Conservation (phyloP, 2,888 invertebrate genomes). For the Sipha maydis region DNA sequence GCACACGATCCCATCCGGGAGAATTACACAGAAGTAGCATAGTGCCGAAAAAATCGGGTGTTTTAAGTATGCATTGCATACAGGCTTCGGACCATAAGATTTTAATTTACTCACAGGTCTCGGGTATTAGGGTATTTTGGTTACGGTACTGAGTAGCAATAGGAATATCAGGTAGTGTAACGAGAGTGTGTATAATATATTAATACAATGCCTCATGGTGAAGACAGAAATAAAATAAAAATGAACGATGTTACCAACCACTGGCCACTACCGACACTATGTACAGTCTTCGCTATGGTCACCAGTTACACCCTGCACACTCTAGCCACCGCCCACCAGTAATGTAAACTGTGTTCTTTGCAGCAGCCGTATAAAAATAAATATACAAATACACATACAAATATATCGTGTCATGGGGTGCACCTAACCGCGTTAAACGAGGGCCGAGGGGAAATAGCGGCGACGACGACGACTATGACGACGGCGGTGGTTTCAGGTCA, state of each 20-base stretch:
- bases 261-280: neutral
- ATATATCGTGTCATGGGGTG: neutral
- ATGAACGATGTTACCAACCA: conserved; percentile 22
- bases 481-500: conserved; percentile 46
- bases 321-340: neutral
- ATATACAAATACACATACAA: neutral
- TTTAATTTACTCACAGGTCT: too few relatives aligned
- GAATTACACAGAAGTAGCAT: too few relatives aligned
- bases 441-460: neutral
- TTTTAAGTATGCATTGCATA: too few relatives aligned
- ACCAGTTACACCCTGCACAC: neutral
- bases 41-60: too few relatives aligned
- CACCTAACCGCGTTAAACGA: neutral
- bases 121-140: too few relatives aligned
- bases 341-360: too few relatives aligned
- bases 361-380: too few relatives aligned
- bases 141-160: too few relatives aligned
- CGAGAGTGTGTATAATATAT: neutral
- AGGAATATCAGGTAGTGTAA: too few relatives aligned
- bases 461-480: neutral
- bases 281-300: neutral
- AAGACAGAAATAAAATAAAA: conserved; percentile 53
- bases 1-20: neutral
- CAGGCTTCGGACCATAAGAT: too few relatives aligned
- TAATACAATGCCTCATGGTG: neutral